Base-by-base conservation (phyloP, 1,140 invertebrate genomes). In the Drosophila repleta region DNA sequence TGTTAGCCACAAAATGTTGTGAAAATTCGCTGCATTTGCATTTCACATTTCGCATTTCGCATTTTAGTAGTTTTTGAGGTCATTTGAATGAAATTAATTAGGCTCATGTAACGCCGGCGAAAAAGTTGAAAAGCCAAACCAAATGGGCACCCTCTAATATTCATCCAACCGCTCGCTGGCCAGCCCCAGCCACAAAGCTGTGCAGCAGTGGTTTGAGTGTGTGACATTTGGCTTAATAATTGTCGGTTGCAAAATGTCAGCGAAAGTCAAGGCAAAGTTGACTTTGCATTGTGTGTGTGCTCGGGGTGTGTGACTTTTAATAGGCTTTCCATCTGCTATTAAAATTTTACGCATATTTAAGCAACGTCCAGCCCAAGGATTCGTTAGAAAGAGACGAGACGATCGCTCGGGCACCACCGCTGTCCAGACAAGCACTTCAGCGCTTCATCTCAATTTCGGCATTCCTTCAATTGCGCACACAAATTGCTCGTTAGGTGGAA, bases 281-380 rank as follows among this genome's bases (percentile, higher is more conserved):
- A 66, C 41, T 49, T 29, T 29, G 43, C 32, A 35, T 39, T 53
- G 60, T 65, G 39, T 49, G 60, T 79, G 52, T 41, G 66, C 55
- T n/a, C n/a, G n/a, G n/a, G n/a, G 60, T 57, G 13, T 4, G 39
- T 41, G 39, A 41, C 37, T 76, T 76, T 65, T 79, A 79, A 79
- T 74, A 63, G 65, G 56, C 71, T 79, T 79, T 78, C 21, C 65
- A 67, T 64, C 63, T 74, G 66, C 79, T 64, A 83, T 83, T 83
- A 82, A 82, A 83, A 83, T 83, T 82, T 71, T 82, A 74, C 67
- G 79, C 79, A 83, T 83, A 83, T 78, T 82, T 81, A 82, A 83
- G 55, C 63, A 41, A n/a, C 20, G 32, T 11, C 51, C 49, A 35
- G 48, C 8, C 75, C 46, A 41, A 62, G 77, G 62, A 80, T 58